phyloP scores from a whole-genome alignment of 2,888 invertebrate genomes.

The Agrotis ipsilon region DNA sequence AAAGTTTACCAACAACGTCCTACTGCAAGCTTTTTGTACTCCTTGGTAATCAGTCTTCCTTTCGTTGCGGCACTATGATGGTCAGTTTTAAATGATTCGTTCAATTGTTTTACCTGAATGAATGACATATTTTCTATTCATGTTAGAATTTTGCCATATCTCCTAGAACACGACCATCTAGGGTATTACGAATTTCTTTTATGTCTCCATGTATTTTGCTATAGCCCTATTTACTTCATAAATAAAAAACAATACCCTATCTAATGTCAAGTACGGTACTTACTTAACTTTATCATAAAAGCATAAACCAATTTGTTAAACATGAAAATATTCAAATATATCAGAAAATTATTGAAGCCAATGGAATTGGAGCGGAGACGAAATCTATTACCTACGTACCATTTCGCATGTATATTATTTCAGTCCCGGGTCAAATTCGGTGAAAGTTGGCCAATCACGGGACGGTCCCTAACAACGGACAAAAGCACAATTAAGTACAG shows the following conservation, averaged over 20 bases:
- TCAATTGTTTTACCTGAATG: not conserved
- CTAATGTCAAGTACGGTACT: not conserved
- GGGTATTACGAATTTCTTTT: not conserved
- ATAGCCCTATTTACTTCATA: not conserved
- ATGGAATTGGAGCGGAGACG: conserved; percentile 39
- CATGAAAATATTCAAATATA: not conserved
- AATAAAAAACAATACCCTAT: not conserved
- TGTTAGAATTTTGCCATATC: conserved; percentile 5
- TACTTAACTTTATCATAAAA: not conserved
- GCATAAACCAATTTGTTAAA: conserved; percentile 7
- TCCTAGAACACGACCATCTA: conserved; percentile 2
- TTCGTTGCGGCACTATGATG: not conserved
- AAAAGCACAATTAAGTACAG: conserved; percentile 91
- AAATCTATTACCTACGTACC: conserved; percentile 65
- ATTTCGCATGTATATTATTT: conserved; percentile 75
- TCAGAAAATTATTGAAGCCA: conserved; percentile 16
- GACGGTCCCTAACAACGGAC: conserved; percentile 80
- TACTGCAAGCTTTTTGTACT: no score
- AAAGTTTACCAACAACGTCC: no score
- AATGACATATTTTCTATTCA: not conserved
- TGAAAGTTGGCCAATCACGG: conserved; percentile 81
- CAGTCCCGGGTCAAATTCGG: conserved; percentile 75
- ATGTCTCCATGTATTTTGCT: not conserved
- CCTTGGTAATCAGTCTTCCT: not conserved
- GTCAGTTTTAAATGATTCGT: conserved; percentile 1